Evolutionary conservation across 2,113 vertebrate genomes (phyloP), one percentile per base, ranked within the genome.

Genomic region (Seriola aureovittata): DNA sequence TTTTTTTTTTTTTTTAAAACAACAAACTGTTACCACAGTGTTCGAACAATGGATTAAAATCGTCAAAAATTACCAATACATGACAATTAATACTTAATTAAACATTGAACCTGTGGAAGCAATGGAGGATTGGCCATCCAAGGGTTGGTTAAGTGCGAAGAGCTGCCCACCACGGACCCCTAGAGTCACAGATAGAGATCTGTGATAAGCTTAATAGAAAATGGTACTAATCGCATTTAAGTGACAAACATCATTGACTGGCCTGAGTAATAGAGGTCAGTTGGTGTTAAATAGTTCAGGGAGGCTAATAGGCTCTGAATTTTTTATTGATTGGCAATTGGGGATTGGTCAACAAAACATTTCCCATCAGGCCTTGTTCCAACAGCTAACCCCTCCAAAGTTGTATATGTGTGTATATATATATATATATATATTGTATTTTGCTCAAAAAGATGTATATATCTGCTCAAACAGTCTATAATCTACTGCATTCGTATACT

Each of bases 181-280:
- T 60, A 38, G 25, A 85, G 63, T 68, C 75, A 77, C 42, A 82
- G 70, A 68, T 80, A 86, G 16, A 76, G 78, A 75, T 89, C 54
- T 78, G 76, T 76, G 85, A 87, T 78, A 59, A 73, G 70, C 79
- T 74, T 88, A 89, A 89, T 85, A 90, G 82, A 86, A 88, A 88
- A 85, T 57, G 72, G 78, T 92, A 79, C 89, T 88, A 91, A 93
- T 94, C 85, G 65, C 89, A 90, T 93, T 94, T 92, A 91, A 73
- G 88, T 93, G 89, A 93, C 92, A 93, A 91, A 93, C 88, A 84
- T 82, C 88, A 94, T 93, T 79, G 93, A 91, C 83, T 91, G 80
- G 65, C 67, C 78, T 78, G 77, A 91, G 93, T 89, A 89, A 90
- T 91, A 57, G 85, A 71, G 89, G 87, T 74, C 88, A 86, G 84